Evolutionary conservation across 2,888 invertebrate genomes (phyloP), one percentile per base, ranked within the genome.

Genomic region (Geotrupes spiniger): DNA sequence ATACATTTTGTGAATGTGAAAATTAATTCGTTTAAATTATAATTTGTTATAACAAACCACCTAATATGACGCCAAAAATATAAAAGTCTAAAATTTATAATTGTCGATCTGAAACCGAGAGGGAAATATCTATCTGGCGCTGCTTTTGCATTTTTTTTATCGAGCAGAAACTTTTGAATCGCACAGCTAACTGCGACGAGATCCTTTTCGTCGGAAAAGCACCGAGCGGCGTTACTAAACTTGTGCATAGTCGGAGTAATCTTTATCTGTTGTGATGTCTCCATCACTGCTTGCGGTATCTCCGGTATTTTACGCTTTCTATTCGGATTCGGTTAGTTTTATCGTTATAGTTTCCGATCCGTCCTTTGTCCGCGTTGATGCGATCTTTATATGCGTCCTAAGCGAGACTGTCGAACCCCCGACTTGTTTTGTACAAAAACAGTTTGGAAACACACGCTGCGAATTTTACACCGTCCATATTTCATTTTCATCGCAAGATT

Each of bases 281-380:
- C 59, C 52, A 58, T 62, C 59, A 54, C 40, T 28, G 58, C 53
- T 49, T 55, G 58, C 52, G 61, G 56, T 61, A 63, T 66, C 64
- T 66, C 60, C 64, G 62, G 61, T 60, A 62, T 60, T 63, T 61
- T 63, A 59, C 56, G 60, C 61, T 61, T 63, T 63, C 60, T 62
- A 63, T 64, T 63, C 65, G 62, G 57, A 63, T 67, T 68, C 65
- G 63, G 68, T 66, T 69, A 68, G 70, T 66, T 69, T 70, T 69
- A 70, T 70, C 69, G 69, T 66, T 58, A 66, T 66, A 63, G 66
- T 68, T 69, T 69, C 69, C 68, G 66, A 66, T 67, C 59, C 64
- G 61, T 60, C 66, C 64, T 68, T 70, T 68, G 68, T 64, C 63
- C 59, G 56, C 51, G 27, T 44, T 33, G 58, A 57, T 57, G 49